Percentiles rank a stretch among this genome's conserved stretches.
Conservation (phyloP, 2,888 invertebrate genomes). For the Hydrotaea cyrtoneurina region DNA sequence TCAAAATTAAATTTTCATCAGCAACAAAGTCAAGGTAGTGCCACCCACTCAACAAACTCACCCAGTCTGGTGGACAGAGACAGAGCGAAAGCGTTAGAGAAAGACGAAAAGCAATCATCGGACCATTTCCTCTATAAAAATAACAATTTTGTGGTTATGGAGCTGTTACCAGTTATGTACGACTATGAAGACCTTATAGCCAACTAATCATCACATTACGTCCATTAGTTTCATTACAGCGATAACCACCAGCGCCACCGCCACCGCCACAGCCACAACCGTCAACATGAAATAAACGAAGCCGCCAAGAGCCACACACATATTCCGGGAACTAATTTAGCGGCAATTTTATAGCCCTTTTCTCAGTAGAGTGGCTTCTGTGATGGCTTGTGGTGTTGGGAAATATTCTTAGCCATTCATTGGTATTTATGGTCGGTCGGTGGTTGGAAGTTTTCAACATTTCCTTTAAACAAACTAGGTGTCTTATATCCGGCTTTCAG, state of each 20-base stretch:
- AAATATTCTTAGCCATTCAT: slow-evolving; percentile 30
- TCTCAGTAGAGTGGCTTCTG: slow-evolving; percentile 1
- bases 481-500: not conserved
- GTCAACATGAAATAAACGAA: not conserved
- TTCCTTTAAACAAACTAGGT: not conserved
- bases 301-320: not conserved
- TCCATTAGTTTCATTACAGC: slow-evolving; percentile 3
- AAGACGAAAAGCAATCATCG: slow-evolving; percentile 19
- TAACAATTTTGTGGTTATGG: slow-evolving; percentile 4
- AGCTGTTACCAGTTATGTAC: slow-evolving; percentile 8
- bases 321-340: slow-evolving; percentile 31
- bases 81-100: not conserved
- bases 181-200: slow-evolving; percentile 21
- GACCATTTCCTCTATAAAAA: slow-evolving; percentile 2
- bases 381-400: not conserved
- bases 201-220: slow-evolving; percentile 39
- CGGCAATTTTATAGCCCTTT: slow-evolving; percentile 34
- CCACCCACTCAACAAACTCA: not conserved
- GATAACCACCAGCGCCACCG: not conserved
- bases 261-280: not conserved
- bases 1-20: slow-evolving; percentile 35
- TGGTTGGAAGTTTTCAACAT: not conserved
- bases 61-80: not conserved
- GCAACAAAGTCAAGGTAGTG: not conserved
- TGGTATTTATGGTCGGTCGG: slow-evolving; percentile 38